Percentiles rank a stretch among this genome's conserved stretches.
Evolutionary conservation across 2,797 vertebrate species (phyloP).

Genomic region (Pseudomugil tenellus): DNA sequence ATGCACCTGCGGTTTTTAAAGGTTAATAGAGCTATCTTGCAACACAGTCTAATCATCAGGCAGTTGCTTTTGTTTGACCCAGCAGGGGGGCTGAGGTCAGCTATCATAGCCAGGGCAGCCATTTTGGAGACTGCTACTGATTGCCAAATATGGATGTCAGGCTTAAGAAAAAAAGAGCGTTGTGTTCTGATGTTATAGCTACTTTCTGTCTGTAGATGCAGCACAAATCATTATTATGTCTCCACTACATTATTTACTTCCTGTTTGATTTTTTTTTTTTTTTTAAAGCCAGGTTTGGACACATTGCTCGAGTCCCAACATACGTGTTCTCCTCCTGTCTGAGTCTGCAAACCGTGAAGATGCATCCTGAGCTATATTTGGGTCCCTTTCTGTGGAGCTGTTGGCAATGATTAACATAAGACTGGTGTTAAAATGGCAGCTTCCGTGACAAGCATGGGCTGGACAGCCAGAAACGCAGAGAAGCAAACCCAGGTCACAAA

Average conservation of each 20-base stretch:
- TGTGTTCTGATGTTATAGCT: background rate
- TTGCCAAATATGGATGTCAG: constrained; percentile 32
- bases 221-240: background rate
- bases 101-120: constrained; percentile 51
- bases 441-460: constrained; percentile 41
- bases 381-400: constrained; percentile 10
- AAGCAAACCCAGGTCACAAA: constrained; percentile 60
- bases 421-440: constrained; percentile 37
- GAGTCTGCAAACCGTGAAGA: constrained; percentile 14
- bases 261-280: too few species aligned
- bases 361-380: constrained; percentile 24
- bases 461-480: constrained; percentile 41
- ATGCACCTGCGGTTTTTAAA: constrained; percentile 74
- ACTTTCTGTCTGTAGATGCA: too few species aligned
- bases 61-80: constrained; percentile 73
- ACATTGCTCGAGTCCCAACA: constrained; percentile 13
- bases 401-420: constrained; percentile 29
- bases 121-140: constrained; percentile 48
- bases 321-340: constrained; percentile 23
- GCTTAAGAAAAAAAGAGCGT: constrained; percentile 1
- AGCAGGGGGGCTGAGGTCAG: constrained; percentile 64
- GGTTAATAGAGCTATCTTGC: constrained; percentile 79
- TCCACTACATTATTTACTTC: background rate
- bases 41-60: constrained; percentile 76
- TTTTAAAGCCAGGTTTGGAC: constrained; percentile 10